phyloP scores from a whole-genome alignment of 2,888 invertebrate genomes.

The Macrophya annulata region DNA sequence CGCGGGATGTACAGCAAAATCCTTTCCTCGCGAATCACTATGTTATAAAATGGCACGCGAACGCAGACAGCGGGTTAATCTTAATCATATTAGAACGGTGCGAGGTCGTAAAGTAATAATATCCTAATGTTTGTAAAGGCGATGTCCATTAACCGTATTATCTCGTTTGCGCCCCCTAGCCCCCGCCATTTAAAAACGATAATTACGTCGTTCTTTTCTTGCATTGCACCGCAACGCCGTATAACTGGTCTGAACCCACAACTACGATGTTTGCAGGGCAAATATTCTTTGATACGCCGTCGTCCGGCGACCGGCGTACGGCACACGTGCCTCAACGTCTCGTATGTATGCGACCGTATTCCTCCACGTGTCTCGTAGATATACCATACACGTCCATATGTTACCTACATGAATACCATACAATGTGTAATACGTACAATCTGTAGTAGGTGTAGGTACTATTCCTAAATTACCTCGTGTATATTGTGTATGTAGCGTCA shows the following conservation, averaged over 20 bases:
- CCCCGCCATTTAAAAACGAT: background rate
- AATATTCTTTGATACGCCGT: slow-evolving; percentile 77
- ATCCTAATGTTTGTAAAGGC: slow-evolving; percentile 28
- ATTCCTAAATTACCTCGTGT: background rate
- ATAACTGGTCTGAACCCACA: slow-evolving; percentile 16
- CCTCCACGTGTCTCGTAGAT: slow-evolving; percentile 18
- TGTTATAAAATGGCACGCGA: background rate
- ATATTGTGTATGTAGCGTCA: background rate
- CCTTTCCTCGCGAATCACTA: background rate
- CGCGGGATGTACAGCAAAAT: background rate
- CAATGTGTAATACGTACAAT: background rate
- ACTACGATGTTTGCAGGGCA: slow-evolving; percentile 74
- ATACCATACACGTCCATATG: background rate
- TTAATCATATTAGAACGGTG: background rate
- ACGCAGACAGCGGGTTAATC: background rate
- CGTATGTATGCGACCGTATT: slow-evolving; percentile 28
- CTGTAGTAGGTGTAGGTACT: background rate
- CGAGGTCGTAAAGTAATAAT: slow-evolving; percentile 32
- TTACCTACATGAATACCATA: background rate
- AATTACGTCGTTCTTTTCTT: slow-evolving; percentile 6
- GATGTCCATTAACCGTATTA: slow-evolving; percentile 36
- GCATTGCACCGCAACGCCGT: slow-evolving; percentile 1
- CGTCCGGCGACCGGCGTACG: slow-evolving; percentile 63
- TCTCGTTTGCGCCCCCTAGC: slow-evolving; percentile 5
- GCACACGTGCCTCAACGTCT: slow-evolving; percentile 68